Base-by-base conservation (phyloP, 2,888 invertebrate genomes). In the Dorcus parallelipipedus region DNA sequence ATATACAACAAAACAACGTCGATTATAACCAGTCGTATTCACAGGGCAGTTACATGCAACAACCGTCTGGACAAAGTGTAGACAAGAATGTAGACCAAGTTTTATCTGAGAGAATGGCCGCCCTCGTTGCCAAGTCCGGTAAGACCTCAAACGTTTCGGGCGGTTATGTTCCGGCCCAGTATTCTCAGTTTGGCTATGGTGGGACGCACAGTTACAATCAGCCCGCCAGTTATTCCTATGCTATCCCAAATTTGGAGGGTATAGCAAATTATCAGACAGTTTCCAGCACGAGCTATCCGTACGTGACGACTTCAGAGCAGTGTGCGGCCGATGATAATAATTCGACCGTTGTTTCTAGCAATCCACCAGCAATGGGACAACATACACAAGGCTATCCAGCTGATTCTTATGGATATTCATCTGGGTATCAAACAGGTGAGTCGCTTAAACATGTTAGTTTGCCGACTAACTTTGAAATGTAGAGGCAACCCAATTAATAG, bases 41-140 rank as follows among this genome's bases (percentile, higher is more conserved):
- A 14, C 45, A 52, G 42, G 9, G 33, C 26, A 53, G 9, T 50
- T 40, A 52, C 50, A 40, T 45, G 38, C 41, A 58, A 23, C 38
- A 47, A 17, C 9, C 52, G 17, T 14, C 43, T 3, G 23, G 23
- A 20, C 45, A 45, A 45, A 17, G 20, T 9, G 45, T 4, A 3
- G 63, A 65, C 49, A 65, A 66, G 40, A 59, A 43, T 48, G 54
- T 64, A n/a, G 65, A 69, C 52, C 60, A 69, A 47, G 59, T 56
- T 42, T 63, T 71, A 48, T 62, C 61, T 48, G 63, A 64, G 17
- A 61, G 65, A 50, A 70, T 69, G 69, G 64, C 66, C 42, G 58
- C 63, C 26, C 52, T 71, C 33, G 65, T 67, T 61, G 43, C 54
- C 8, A 61, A 58, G 17, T 54, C 45, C 8, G 33, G 63, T 26